phyloP scores from a whole-genome alignment of 2,888 invertebrate species.

The Drosophila anomalata region DNA sequence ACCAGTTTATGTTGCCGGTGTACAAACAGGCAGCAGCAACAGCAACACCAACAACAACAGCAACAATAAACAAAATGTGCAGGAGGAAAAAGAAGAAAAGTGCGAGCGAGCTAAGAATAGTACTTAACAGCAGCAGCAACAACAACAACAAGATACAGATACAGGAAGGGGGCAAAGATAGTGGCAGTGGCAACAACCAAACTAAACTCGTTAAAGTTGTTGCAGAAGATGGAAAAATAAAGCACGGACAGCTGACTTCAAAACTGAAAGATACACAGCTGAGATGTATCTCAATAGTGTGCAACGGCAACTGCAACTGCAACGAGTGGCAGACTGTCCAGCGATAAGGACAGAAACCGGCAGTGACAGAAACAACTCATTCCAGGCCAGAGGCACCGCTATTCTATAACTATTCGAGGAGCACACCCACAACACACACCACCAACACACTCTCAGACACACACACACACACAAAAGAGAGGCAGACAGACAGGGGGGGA shows the following conservation, averaged over 20 bases:
- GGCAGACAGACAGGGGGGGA: neutral
- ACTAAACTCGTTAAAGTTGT: conserved; percentile 75
- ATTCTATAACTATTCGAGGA: conserved; percentile 22
- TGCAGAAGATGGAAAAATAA: conserved; percentile 66
- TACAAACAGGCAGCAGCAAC: conserved; percentile 63
- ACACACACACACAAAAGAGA: too few relatives aligned
- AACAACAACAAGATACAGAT: conserved; percentile 1
- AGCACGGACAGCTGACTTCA: conserved; percentile 73
- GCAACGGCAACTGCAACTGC: too few relatives aligned
- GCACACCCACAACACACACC: conserved; percentile 23
- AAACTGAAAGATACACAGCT: conserved; percentile 57
- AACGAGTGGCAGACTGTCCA: conserved; percentile 10
- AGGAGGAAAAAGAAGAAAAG: conserved; percentile 59
- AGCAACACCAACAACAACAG: conserved; percentile 46
- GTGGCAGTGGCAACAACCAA: conserved; percentile 1
- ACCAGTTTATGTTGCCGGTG: conserved; percentile 78
- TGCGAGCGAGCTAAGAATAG: conserved; percentile 67
- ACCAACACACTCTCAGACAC: conserved; percentile 6
- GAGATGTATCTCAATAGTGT: conserved; percentile 2
- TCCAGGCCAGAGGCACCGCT: neutral
- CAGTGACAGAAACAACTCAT: neutral
- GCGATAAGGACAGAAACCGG: conserved; percentile 13
- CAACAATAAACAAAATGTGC: conserved; percentile 75
- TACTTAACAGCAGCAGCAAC: conserved; percentile 41
- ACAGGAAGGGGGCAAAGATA: conserved; percentile 7